These are phyloP conservation scores for Cyclura pinguis DNA, from an alignment of 2,797 vertebrate species.

Conservation along the genomic window DNA sequence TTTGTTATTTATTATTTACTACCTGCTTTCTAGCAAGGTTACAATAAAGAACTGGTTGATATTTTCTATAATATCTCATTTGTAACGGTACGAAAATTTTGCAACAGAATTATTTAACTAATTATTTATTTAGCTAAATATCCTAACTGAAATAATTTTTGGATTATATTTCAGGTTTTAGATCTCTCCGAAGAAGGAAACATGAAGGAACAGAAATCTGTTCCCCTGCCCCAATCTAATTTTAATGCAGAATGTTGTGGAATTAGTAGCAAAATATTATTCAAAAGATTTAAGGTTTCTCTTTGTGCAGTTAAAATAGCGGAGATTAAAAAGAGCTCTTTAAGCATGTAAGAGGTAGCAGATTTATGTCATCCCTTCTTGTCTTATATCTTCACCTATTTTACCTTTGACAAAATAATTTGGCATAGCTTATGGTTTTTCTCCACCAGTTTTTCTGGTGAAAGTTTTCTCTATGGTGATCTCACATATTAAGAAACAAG, in stretches of 20 bases:
- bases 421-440: background rate
- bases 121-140: no score
- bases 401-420: background rate
- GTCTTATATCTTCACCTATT: background rate
- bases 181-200: conserved; percentile 6
- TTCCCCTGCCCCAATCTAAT: background rate
- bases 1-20: conserved; percentile 44
- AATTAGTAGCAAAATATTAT: background rate
- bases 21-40: conserved; percentile 45
- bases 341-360: background rate
- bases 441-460: background rate
- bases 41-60: conserved; percentile 34
- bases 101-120: background rate
- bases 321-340: background rate
- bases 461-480: background rate
- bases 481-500: conserved; percentile 22
- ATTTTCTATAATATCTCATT: conserved; percentile 41
- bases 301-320: background rate
- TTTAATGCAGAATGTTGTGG: background rate
- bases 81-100: background rate
- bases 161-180: conserved; percentile 18
- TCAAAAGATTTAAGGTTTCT: background rate
- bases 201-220: background rate
- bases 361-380: background rate
- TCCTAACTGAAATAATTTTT: no score